These are phyloP conservation scores for Upupa epops DNA, from an alignment of 2,113 vertebrate genomes.

Conservation along the genomic window DNA sequence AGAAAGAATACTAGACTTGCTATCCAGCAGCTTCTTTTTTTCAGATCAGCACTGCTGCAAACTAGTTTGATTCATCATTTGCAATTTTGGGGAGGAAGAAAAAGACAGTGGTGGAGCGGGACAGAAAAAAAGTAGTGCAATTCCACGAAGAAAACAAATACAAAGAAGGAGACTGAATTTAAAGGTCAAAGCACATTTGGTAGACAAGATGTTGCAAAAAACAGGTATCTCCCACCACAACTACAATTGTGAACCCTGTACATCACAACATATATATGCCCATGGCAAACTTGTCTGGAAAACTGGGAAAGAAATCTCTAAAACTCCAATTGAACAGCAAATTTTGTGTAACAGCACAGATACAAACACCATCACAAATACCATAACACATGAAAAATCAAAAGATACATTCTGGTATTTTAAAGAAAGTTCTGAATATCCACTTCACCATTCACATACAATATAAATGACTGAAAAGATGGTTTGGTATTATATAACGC, in stretches of 20 bases:
- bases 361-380: not conserved
- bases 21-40: not conserved
- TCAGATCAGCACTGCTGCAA: not conserved
- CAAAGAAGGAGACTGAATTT: not conserved
- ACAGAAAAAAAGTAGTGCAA: not conserved
- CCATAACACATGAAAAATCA: not conserved
- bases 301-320: not conserved
- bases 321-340: not conserved
- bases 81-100: not conserved
- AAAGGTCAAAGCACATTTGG: not conserved
- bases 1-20: not conserved
- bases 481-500: constrained; percentile 67
- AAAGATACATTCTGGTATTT: not conserved
- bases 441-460: not conserved
- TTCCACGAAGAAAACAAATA: not conserved
- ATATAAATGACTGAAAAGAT: not conserved
- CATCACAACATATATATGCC: not conserved
- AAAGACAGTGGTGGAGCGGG: not conserved
- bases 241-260: not conserved
- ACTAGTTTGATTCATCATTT: not conserved
- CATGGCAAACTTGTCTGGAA: not conserved
- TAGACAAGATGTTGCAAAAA: not conserved
- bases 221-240: not conserved
- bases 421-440: not conserved
- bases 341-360: not conserved